phyloP scores from a whole-genome alignment of 2,888 invertebrate genomes.

The Aphidius colemani region DNA sequence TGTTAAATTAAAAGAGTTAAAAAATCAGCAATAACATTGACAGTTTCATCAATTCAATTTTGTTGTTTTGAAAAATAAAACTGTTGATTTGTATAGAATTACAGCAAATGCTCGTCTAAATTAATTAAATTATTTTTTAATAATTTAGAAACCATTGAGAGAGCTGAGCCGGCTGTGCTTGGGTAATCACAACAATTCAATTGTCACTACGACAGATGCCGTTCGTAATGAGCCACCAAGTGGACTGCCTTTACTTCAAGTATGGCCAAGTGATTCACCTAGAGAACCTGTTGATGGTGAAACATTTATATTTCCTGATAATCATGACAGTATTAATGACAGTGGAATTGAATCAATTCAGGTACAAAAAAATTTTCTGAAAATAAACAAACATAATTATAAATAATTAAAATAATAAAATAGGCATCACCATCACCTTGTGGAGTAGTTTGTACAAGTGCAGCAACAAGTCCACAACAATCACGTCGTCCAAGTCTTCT shows the following conservation, averaged over 20 bases:
- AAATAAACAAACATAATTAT: neutral
- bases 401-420: constrained; percentile 13
- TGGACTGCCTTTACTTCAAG: constrained; percentile 62
- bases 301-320: constrained; percentile 70
- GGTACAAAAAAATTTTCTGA: constrained; percentile 55
- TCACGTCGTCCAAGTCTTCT: constrained; percentile 66
- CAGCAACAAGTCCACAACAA: constrained; percentile 55
- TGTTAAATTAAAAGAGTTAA: too few species aligned
- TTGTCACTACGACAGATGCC: constrained; percentile 36
- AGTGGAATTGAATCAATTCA: constrained; percentile 76
- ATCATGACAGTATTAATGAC: constrained; percentile 62
- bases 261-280: constrained; percentile 77
- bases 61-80: too few species aligned
- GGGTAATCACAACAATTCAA: constrained; percentile 43
- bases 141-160: constrained; percentile 58
- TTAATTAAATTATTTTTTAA: neutral
- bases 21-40: too few species aligned
- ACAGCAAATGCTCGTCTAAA: neutral
- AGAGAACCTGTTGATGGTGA: constrained; percentile 71
- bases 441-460: constrained; percentile 48
- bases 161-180: constrained; percentile 58
- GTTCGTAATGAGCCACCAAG: constrained; percentile 47
- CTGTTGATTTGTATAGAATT: too few species aligned
- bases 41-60: too few species aligned
- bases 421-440: constrained; percentile 62